Percentiles rank a stretch among this genome's conserved stretches.
phyloP scores from a whole-genome alignment of 2,113 vertebrate genomes.

The Chaetops frenatus region DNA sequence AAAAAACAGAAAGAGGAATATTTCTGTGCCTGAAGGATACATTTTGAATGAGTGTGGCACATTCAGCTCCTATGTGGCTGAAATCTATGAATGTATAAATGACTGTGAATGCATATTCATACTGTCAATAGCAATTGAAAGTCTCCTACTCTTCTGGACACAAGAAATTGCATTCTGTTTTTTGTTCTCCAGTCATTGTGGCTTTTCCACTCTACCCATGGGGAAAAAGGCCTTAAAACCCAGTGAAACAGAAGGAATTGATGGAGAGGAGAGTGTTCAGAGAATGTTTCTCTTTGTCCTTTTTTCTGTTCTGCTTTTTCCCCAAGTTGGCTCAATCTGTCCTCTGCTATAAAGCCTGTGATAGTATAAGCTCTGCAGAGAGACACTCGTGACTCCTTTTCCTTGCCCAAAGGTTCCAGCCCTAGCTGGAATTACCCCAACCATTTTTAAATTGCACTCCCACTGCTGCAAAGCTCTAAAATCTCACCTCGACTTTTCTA shows the following conservation, averaged over 20 bases:
- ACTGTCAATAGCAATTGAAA: constrained; percentile 19
- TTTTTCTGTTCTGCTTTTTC: neutral
- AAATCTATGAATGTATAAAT: neutral
- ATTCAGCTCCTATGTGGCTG: neutral
- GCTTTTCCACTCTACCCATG: neutral
- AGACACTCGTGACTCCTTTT: neutral
- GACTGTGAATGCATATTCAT: constrained; percentile 1
- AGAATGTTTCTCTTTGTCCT: neutral
- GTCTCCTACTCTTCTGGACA: neutral
- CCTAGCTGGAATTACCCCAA: neutral
- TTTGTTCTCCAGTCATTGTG: neutral
- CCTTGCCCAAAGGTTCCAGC: neutral
- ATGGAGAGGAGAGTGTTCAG: neutral
- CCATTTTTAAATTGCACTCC: neutral
- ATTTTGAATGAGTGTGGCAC: neutral
- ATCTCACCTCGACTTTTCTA: neutral
- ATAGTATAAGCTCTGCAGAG: neutral
- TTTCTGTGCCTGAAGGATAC: neutral
- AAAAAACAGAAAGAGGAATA: neutral
- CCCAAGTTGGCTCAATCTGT: neutral
- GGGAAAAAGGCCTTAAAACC: neutral
- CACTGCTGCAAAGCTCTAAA: rapidly evolving
- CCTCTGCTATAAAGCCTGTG: neutral
- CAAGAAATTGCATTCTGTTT: neutral
- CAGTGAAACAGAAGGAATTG: neutral